phyloP scores from a whole-genome alignment of 2,113 vertebrate species.

The Lophius piscatorius region DNA sequence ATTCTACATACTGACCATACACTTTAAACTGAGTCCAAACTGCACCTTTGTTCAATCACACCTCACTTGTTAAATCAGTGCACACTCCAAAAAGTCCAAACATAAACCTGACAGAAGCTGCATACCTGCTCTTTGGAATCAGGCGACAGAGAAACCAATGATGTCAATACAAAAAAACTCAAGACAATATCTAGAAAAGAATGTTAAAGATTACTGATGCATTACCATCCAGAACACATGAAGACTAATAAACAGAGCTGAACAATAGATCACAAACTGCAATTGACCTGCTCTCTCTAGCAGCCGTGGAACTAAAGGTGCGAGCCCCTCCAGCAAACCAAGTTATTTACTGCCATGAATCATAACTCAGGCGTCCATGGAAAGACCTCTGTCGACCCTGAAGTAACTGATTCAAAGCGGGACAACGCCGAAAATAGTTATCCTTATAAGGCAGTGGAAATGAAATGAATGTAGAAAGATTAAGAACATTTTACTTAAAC shows the following conservation, averaged over 20 bases:
- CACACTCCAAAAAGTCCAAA: slow-evolving; percentile 28
- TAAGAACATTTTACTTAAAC: neutral
- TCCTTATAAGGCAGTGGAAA: slow-evolving; percentile 23
- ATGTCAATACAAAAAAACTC: slow-evolving; percentile 8
- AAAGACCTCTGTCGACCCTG: slow-evolving; percentile 31
- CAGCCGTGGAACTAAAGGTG: slow-evolving; percentile 1
- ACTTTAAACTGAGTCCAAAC: slow-evolving; percentile 21
- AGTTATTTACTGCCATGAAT: slow-evolving; percentile 43
- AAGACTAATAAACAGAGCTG: neutral
- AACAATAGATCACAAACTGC: neutral
- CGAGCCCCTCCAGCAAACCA: slow-evolving; percentile 20
- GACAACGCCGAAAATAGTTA: neutral
- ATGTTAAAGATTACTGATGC: neutral
- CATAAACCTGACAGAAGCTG: slow-evolving; percentile 28
- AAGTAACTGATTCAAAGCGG: slow-evolving; percentile 25
- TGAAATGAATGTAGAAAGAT: neutral
- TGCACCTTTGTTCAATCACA: slow-evolving; percentile 28
- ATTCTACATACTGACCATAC: slow-evolving; percentile 5
- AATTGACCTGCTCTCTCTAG: neutral
- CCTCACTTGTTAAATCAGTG: slow-evolving; percentile 29
- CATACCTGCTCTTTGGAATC: slow-evolving; percentile 30
- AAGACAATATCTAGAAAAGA: neutral
- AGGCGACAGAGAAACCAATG: slow-evolving; percentile 31
- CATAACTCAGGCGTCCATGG: slow-evolving; percentile 51
- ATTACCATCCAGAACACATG: neutral